Base-by-base conservation (phyloP, 2,797 vertebrate species). In the Denticeps clupeoides region DNA sequence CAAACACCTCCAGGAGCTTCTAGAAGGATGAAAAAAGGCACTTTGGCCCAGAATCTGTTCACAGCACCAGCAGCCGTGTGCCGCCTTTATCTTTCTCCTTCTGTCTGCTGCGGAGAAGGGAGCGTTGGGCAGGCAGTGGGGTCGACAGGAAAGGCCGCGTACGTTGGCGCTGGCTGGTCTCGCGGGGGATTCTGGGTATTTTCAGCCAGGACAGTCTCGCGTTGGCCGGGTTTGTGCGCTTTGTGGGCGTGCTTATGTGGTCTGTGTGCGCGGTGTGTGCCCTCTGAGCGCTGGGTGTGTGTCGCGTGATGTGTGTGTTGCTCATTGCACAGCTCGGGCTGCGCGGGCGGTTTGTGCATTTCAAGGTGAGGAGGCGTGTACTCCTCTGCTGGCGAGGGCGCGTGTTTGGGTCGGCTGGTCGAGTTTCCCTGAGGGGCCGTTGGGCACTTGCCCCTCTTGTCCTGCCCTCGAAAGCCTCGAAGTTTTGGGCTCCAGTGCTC, bases 401-500 rank as follows among this genome's bases (percentile, higher is more conserved):
- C 11, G 2, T 15, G 27, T 26, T 58, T 43, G 47, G 2, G 9
- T 47, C 1, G 24, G 15, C 44, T 15, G 15, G 64, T 58, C n/a
- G 29, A 43, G 55, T 54, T 57, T 33, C 29, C 41, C 8, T 11
- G 56, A 43, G 46, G 60, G 28, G 26, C 44, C 18, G 26, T 13
- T 38, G 29, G 59, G 53, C 62, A 50, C 9, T 45, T 74, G 2
- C 90, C 89, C 4, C 64, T 74, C 24, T 70, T 84, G 71, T 89
- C 87, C 68, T 88, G 84, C 18, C 83, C 85, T 51, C 87, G 80
- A 67, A 90, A 88, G 31, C 82, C 81, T 63, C 86, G 75, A 46
- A 93, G 73, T 47, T 88, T 89, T 57, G 81, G 72, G 50, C 73
- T 86, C 90, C 90, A 92, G 65, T 80, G 86, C 49, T 89, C 85